phyloP scores from a whole-genome alignment of 2,888 invertebrate species.

The Watsonalla binaria region DNA sequence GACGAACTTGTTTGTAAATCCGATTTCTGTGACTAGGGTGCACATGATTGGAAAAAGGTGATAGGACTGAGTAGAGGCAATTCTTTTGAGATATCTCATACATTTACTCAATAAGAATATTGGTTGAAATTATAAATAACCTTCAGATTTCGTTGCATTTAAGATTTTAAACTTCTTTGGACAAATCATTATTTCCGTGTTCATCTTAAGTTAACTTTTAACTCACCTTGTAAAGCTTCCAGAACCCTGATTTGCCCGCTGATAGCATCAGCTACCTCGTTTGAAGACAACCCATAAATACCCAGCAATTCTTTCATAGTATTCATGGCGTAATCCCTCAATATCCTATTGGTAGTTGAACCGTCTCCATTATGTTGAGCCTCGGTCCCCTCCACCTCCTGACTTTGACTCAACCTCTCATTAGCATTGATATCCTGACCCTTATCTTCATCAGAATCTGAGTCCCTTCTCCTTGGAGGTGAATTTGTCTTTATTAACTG shows the following conservation, averaged over 20 bases:
- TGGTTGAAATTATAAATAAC: too few species aligned
- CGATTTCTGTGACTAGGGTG: background rate
- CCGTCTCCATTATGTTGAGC: slow-evolving; percentile 62
- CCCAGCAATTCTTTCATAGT: slow-evolving; percentile 88
- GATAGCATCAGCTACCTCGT: slow-evolving; percentile 84
- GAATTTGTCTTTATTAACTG: slow-evolving; percentile 76
- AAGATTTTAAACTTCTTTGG: too few species aligned
- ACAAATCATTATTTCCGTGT: background rate
- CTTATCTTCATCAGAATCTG: slow-evolving; percentile 71
- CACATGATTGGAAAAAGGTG: slow-evolving; percentile 4
- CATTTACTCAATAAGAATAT: too few species aligned
- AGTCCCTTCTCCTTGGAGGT: slow-evolving; percentile 74
- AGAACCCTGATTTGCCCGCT: slow-evolving; percentile 82
- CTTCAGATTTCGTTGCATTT: too few species aligned
- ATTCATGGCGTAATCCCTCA: slow-evolving; percentile 87
- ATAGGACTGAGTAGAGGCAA: slow-evolving; percentile 8
- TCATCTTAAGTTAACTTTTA: slow-evolving; percentile 11
- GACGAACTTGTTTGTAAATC: background rate
- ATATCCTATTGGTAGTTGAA: slow-evolving; percentile 78
- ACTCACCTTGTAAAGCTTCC: slow-evolving; percentile 84
- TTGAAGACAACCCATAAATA: slow-evolving; percentile 85
- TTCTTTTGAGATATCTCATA: too few species aligned
- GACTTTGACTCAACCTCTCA: slow-evolving; percentile 58
- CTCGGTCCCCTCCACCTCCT: slow-evolving; percentile 55
- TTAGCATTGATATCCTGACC: slow-evolving; percentile 72